Evolutionary conservation across 2,888 invertebrate species (phyloP), one percentile per base, ranked within the genome.

Genomic region (Lumbricus terrestris): DNA sequence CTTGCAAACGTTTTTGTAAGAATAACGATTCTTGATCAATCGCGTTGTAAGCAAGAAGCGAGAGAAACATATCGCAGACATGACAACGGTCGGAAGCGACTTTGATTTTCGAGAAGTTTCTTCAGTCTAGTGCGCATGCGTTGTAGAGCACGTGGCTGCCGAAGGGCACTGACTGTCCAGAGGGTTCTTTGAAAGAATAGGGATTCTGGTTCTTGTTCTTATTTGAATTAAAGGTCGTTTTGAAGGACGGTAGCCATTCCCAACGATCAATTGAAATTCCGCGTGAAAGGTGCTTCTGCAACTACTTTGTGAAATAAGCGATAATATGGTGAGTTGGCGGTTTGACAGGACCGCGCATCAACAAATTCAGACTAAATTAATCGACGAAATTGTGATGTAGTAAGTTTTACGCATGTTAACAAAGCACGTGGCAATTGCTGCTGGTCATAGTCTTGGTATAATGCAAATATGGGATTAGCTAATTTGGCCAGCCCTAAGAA

Each of bases 91-190:
- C 20, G 2, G 1, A 85, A 23, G 20, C 85, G 13, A 33, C 29
- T n/a, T 29, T 29, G 69, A 69, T 69, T 29, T n/a, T 85, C 85
- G 11, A 85, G 85, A 85, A 85, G n/a, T 85, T 85, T 85, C 85
- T 29, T 37, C n/a, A 15, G 35, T 23, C 35, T 69, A 85, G 85
- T 85, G 85, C 85, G 85, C 85, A 85, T 85, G 85, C 85, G 85
- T 15, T 1, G 4, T 85, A 34, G 85, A 85, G 18, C 85, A 85
- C 85, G 85, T 85, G 85, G 85, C 18, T 35, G 35, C 23, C 85
- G 85, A 85, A 85, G 85, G 85, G 85, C 85, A 85, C 85, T 16
- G 18, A 3, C 34, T 13, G 69, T 69, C 69, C 69, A 69, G 69
- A 69, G 69, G 69, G 69, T 69, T 69, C 69, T 69, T 69, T 69